Base-by-base conservation (phyloP, 1,140 invertebrate genomes). In the Zaprionus davidi region DNA sequence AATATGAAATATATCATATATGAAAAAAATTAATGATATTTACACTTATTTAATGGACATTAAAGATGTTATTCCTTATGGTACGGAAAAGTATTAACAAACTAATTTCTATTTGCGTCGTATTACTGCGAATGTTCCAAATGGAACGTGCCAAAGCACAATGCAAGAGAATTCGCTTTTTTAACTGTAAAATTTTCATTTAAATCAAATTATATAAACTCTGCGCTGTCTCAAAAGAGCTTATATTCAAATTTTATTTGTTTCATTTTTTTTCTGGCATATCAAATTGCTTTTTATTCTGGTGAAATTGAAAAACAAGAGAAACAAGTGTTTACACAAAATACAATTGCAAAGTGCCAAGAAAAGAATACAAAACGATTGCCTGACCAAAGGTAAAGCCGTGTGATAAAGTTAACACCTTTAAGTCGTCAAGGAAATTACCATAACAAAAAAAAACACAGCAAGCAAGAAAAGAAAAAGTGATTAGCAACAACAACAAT, bases 371-470 rank as follows among this genome's bases (percentile, higher is more conserved):
- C 41, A 41, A 76, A 51, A 51, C 22, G 69, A 66, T 70, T 46
- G 64, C 63, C n/a, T 78, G 79, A 78, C 71, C 80, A 55, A 11
- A 38, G 20, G 51, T 22, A 53, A 38, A 31, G 71, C 57, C 55
- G 20, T 67, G 55, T 68, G 84, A 90, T 87, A 88, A 87, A 87
- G 84, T 84, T 87, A 87, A 87, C 78, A 87, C 84, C 84, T 90
- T 87, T 79, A 81, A 87, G 84, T 85, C 81, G 49, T 24, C 77
- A 64, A 75, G 58, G 76, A 78, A 72, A 78, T 73, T 64, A 57
- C 59, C 53, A 78, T 78, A 76, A 76, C 31, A 64, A 13, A 51
- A 56, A 64, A n/a, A 53, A 71, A 31, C 6, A 31, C 6, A 31
- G 7, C 6, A 66, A 38, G n/a, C 20, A 75, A 70, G 15, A 57